Percentiles rank a stretch among this genome's conserved stretches.
Conservation (phyloP, 2,113 vertebrate genomes). For the Ptyas mucosa region DNA sequence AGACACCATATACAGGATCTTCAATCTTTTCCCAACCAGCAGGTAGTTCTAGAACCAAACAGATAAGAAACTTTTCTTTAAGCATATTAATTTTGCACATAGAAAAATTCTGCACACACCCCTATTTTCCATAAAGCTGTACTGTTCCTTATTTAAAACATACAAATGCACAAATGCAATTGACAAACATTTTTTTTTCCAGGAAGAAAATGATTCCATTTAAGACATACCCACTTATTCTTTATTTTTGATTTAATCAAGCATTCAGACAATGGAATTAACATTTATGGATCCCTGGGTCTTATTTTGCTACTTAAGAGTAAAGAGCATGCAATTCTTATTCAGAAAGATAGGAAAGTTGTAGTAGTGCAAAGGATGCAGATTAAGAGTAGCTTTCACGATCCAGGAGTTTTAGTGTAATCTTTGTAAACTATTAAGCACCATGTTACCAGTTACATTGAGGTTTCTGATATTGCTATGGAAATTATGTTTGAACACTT, state of each 20-base stretch:
- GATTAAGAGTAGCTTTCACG: background rate
- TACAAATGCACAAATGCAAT: background rate
- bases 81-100: background rate
- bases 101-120: background rate
- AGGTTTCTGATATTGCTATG: background rate
- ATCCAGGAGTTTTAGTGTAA: background rate
- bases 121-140: background rate
- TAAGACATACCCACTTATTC: background rate
- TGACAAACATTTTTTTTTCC: background rate
- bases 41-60: conserved; percentile 86
- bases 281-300: background rate
- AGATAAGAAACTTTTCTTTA: conserved; percentile 28
- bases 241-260: background rate
- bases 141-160: background rate
- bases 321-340: background rate
- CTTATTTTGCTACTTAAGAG: background rate
- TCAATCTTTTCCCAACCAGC: conserved; percentile 99
- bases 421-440: background rate
- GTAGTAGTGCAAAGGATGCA: background rate
- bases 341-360: background rate
- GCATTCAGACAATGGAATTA: background rate
- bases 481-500: background rate
- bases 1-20: conserved; percentile 97
- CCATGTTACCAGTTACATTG: background rate
- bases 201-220: background rate